A percentile compares a stretch with the other conserved stretches of the same genome.
Conservation (phyloP, 2,113 vertebrate species). For the Myrmecobius fasciatus region DNA sequence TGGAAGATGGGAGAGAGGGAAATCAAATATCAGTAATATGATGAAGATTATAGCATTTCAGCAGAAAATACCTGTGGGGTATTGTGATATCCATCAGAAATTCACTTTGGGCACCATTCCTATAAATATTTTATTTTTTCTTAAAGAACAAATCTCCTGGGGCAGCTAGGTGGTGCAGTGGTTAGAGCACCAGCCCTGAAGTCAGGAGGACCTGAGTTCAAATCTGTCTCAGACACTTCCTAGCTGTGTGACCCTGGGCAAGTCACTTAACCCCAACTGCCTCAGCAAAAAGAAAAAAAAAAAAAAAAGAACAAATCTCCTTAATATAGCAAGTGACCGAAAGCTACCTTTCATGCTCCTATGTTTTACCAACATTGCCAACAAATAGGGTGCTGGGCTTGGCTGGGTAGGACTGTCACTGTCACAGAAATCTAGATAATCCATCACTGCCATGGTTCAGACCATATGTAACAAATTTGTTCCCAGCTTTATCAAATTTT, state of each 20-base stretch:
- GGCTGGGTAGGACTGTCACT: fast-evolving
- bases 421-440: fast-evolving
- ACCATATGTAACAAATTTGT: fast-evolving
- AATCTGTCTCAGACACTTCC: no score
- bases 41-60: background rate
- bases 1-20: background rate
- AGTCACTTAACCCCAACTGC: no score
- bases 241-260: no score
- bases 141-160: no score
- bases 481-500: fast-evolving
- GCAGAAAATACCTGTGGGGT: background rate
- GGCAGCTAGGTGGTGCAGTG: no score
- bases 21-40: background rate
- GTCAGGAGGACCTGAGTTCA: no score
- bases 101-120: background rate
- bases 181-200: no score
- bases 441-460: fast-evolving
- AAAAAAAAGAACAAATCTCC: no score
- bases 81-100: background rate
- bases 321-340: fast-evolving
- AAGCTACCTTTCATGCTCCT: background rate
- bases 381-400: fast-evolving
- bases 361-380: background rate
- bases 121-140: fast-evolving
- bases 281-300: no score